phyloP scores from a whole-genome alignment of 2,888 invertebrate species.

The Cosmia pyralina region DNA sequence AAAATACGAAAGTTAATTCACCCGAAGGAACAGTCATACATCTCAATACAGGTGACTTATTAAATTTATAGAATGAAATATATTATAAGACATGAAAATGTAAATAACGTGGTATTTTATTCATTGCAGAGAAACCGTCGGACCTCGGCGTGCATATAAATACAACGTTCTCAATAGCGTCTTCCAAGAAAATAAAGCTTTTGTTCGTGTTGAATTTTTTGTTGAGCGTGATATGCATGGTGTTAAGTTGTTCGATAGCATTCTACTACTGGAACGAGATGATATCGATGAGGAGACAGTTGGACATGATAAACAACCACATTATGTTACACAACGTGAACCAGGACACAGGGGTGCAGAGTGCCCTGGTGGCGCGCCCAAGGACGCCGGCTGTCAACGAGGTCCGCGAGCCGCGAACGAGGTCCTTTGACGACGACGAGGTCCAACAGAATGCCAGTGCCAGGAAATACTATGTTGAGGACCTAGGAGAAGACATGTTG shows the following conservation, averaged over 20 bases:
- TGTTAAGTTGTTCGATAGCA: constrained; percentile 82
- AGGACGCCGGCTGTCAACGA: constrained; percentile 65
- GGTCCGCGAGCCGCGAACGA: constrained; percentile 75
- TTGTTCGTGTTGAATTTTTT: constrained; percentile 86
- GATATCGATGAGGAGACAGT: constrained; percentile 81
- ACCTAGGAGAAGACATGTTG: constrained; percentile 84
- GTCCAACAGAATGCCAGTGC: constrained; percentile 72
- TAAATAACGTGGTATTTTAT: constrained; percentile 60
- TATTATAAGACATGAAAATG: not conserved
- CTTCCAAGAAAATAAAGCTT: constrained; percentile 88
- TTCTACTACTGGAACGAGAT: constrained; percentile 87
- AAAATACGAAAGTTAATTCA: constrained; percentile 80
- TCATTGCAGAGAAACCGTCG: constrained; percentile 82
- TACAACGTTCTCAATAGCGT: constrained; percentile 86
- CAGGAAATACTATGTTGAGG: constrained; percentile 81
- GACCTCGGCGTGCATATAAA: constrained; percentile 88
- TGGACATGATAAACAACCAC: constrained; percentile 82
- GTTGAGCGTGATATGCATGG: constrained; percentile 83
- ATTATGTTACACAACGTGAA: constrained; percentile 76
- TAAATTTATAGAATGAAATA: constrained; percentile 37
- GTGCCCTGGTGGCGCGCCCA: constrained; percentile 75
- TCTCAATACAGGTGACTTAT: constrained; percentile 85
- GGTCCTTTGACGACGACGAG: constrained; percentile 67
- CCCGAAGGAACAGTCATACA: constrained; percentile 86
- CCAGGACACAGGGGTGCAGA: constrained; percentile 75